These are phyloP conservation scores for Chamaedrilus cognettii DNA, from an alignment of 2,888 invertebrate species.

Conservation along the genomic window DNA sequence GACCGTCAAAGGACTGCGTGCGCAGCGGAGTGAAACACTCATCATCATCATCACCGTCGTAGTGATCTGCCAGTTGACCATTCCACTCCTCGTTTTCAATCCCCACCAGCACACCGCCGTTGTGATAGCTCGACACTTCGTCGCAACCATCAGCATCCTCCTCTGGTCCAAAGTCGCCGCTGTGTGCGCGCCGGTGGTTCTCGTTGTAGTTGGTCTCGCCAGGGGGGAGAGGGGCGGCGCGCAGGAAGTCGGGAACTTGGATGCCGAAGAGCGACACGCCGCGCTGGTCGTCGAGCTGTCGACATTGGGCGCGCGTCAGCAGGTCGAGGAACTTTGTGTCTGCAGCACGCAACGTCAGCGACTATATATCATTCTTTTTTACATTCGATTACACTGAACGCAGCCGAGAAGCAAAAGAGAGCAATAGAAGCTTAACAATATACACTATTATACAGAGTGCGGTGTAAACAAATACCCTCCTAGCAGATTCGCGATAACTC, in stretches of 20 bases:
- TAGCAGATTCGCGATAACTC: too few species aligned
- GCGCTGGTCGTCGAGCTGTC: conserved; percentile 28
- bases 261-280: conserved; percentile 15
- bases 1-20: not conserved
- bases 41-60: not conserved
- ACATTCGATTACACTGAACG: too few species aligned
- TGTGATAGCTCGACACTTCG: not conserved
- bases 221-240: too few species aligned
- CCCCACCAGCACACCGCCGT: not conserved
- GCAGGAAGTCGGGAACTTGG: conserved; percentile 26
- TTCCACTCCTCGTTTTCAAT: conserved; percentile 1
- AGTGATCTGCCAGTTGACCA: not conserved
- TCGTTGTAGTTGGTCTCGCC: not conserved
- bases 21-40: not conserved
- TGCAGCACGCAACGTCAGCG: too few species aligned
- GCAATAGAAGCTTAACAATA: too few species aligned
- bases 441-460: too few species aligned
- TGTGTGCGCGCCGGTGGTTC: not conserved
- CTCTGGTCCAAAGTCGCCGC: too few species aligned
- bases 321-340: conserved; percentile 18
- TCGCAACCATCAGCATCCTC: not conserved
- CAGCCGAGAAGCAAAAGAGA: too few species aligned
- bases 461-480: too few species aligned
- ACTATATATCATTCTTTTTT: too few species aligned
- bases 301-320: conserved; percentile 22